Evolutionary conservation across 2,797 vertebrate species (phyloP).

Genomic region (Lemur catta): DNA sequence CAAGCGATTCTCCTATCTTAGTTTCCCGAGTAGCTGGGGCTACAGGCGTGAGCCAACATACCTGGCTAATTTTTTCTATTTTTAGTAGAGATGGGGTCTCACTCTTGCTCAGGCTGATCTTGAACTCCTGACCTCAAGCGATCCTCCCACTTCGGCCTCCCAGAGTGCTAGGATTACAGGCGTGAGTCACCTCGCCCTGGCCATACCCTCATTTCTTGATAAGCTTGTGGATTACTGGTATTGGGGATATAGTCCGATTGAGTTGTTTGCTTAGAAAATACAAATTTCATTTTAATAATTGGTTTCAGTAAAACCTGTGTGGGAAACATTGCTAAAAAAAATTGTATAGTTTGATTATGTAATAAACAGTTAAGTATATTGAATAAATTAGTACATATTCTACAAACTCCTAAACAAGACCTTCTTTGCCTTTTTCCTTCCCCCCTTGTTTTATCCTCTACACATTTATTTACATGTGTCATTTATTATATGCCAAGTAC

Average conservation of each 20-base stretch:
- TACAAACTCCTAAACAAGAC: slow-evolving; percentile 13
- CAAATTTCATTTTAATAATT: neutral
- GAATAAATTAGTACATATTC: neutral
- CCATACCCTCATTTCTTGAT: neutral
- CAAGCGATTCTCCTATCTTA: no score
- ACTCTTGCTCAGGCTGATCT: no score
- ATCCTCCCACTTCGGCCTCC: no score
- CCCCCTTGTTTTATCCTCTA: neutral
- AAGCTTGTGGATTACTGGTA: neutral
- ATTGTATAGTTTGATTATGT: neutral
- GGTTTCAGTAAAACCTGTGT: neutral
- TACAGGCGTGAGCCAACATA: no score
- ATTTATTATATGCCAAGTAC: neutral
- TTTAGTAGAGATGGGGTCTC: no score
- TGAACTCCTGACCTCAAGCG: no score
- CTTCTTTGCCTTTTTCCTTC: neutral
- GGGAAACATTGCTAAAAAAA: neutral
- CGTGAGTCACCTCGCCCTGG: no score
- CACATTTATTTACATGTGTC: neutral
- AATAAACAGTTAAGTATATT: neutral
- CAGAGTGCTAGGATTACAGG: no score
- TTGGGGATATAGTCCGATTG: neutral
- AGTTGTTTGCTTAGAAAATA: neutral
- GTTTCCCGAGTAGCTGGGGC: no score
- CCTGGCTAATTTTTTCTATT: no score